A percentile compares a stretch with the other conserved stretches of the same genome.
Evolutionary conservation across 2,113 vertebrate species (phyloP).

Genomic region (Astur gentilis): DNA sequence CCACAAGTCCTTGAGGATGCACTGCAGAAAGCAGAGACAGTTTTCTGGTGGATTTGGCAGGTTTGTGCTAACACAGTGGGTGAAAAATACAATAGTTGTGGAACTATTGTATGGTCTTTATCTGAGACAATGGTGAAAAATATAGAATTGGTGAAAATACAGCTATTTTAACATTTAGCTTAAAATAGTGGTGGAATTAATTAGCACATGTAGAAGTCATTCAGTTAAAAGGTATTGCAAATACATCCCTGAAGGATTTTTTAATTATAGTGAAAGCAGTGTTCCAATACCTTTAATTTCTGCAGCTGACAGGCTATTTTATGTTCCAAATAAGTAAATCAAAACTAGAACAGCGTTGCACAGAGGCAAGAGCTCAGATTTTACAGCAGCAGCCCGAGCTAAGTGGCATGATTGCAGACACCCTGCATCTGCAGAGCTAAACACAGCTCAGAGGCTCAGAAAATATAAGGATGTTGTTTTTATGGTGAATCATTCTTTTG

Average conservation of each 20-base stretch:
- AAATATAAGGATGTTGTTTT: conserved; percentile 5
- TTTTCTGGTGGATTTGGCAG: not conserved
- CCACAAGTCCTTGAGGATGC: not conserved
- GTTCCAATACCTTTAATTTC: not conserved
- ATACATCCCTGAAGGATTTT: not conserved
- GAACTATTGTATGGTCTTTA: not conserved
- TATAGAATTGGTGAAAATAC: not conserved
- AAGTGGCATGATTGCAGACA: not conserved
- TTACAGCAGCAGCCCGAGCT: not conserved
- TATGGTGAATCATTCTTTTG: not conserved
- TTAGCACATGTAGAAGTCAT: not conserved
- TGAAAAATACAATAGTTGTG: not conserved
- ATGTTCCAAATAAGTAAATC: not conserved
- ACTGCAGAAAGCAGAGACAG: not conserved
- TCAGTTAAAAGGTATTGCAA: not conserved
- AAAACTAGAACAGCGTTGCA: not conserved
- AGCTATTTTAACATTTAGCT: not conserved
- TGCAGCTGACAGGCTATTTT: not conserved
- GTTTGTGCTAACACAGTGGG: not conserved
- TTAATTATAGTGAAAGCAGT: not conserved
- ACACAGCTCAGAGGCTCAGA: not conserved
- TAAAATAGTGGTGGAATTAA: not conserved
- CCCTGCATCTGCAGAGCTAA: not conserved
- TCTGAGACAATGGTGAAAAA: not conserved
- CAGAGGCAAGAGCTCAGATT: not conserved